phyloP scores from a whole-genome alignment of 1,140 invertebrate species.

The Frieseomelitta varia region DNA sequence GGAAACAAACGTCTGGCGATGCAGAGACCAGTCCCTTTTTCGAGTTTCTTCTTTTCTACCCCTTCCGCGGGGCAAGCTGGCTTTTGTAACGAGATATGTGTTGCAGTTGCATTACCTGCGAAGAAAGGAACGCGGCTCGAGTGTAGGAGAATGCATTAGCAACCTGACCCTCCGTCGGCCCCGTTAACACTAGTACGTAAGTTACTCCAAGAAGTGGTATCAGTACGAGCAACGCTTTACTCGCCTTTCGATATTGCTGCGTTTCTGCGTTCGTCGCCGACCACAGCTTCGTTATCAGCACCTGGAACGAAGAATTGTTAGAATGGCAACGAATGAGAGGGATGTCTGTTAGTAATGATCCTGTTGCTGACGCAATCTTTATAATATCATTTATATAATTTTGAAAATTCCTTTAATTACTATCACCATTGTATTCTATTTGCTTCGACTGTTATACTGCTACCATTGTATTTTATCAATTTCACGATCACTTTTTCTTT shows the following conservation, averaged over 20 bases:
- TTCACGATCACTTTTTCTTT: too few relatives aligned
- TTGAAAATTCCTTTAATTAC: too few relatives aligned
- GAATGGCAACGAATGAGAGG: background rate
- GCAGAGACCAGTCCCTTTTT: background rate
- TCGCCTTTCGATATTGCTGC: conserved; percentile 93
- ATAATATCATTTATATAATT: too few relatives aligned
- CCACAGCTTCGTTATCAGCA: conserved; percentile 94
- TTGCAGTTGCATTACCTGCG: conserved; percentile 85
- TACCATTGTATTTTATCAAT: too few relatives aligned
- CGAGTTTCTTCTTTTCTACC: background rate
- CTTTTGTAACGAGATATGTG: conserved; percentile 19
- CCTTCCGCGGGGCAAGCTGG: background rate
- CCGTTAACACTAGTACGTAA: conserved; percentile 90
- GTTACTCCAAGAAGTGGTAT: conserved; percentile 95
- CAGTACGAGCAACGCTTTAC: conserved; percentile 92
- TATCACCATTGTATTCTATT: too few relatives aligned
- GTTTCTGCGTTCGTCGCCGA: conserved; percentile 93
- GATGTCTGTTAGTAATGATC: background rate
- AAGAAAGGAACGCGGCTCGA: conserved; percentile 90
- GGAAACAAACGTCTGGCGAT: background rate
- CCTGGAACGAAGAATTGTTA: conserved; percentile 80
- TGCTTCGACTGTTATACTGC: too few relatives aligned
- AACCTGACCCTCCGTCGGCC: conserved; percentile 86
- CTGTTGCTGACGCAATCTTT: background rate
- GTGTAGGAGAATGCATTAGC: conserved; percentile 86